These are phyloP conservation scores for Riptortus pedestris DNA, from an alignment of 1,140 invertebrate species.

Conservation along the genomic window DNA sequence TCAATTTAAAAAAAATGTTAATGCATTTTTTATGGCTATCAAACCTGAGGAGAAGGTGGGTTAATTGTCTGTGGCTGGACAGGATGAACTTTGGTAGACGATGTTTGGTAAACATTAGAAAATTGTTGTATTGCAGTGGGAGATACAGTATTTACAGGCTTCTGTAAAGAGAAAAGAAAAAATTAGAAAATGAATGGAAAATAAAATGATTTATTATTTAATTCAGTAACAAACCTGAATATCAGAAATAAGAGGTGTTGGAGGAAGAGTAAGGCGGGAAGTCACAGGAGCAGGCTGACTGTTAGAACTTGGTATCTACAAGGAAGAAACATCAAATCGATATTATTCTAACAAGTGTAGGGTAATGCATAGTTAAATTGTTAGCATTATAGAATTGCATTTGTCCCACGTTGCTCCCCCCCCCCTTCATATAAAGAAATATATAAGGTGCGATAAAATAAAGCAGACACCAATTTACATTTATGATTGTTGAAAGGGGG, in stretches of 20 bases:
- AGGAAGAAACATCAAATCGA: neutral
- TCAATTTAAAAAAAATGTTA: too few species aligned
- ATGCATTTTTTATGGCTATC: too few species aligned
- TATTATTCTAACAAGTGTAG: too few species aligned
- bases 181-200: neutral
- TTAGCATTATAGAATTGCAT: too few species aligned
- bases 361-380: too few species aligned
- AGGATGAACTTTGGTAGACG: slow-evolving; percentile 67
- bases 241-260: slow-evolving; percentile 31
- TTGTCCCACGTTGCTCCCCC: too few species aligned
- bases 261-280: slow-evolving; percentile 29
- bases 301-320: neutral
- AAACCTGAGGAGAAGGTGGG: slow-evolving; percentile 23
- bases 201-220: neutral
- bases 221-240: slow-evolving; percentile 28
- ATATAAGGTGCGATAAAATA: too few species aligned
- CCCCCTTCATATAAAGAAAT: too few species aligned
- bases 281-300: slow-evolving; percentile 7
- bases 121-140: slow-evolving; percentile 52
- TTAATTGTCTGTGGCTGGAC: slow-evolving; percentile 63
- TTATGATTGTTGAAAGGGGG: too few species aligned
- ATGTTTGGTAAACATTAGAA: slow-evolving; percentile 67
- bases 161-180: slow-evolving; percentile 37
- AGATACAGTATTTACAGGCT: slow-evolving; percentile 71
- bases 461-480: too few species aligned